Base-by-base conservation (phyloP, 2,888 invertebrate genomes). In the Synergus itoensis region DNA sequence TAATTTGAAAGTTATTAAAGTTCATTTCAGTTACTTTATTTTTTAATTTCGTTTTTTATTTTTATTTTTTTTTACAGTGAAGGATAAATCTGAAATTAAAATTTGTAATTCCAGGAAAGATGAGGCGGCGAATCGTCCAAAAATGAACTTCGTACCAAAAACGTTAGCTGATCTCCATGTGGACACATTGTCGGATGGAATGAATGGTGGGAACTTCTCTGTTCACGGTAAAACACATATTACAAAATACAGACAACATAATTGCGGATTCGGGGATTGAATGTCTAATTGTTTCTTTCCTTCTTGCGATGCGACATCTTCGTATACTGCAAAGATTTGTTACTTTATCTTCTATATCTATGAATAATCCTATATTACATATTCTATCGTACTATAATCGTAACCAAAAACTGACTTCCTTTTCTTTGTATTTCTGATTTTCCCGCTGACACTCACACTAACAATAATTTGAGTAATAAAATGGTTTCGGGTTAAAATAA, bases 131-230 rank as follows among this genome's bases (percentile, higher is more conserved):
- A 95, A 94, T 93, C 96, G 97, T 93, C 98, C 98, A 86, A 97
- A 97, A 94, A 91, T 96, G 93, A 98, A 98, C 93, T 98, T 98
- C 93, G 95, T 97, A 89, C 98, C 98, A 89, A 98, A 98, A 94
- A 96, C 97, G 81, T 94, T 98, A 89, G 95, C 96, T 83, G 98
- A 98, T 93, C 95, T 98, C 85, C 95, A 97, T 93, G 96, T 97
- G 93, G 97, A 97, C 92, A 95, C 94, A 89, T 92, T 95, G 60
- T 91, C 93, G 82, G 95, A 95, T 89, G 93, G 93, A 90, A 91
- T 95, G 90, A 96, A 96, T 93, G 95, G 95, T 94, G 94, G 95
- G 93, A 95, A 93, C 89, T 90, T 85, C 88, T 91, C 87, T 73
- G 84, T 89, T 93, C 93, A 94, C 92, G 94, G 94, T 94, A 94